Evolutionary conservation across 2,888 invertebrate genomes (phyloP).

Genomic region (Macaria liturata): DNA sequence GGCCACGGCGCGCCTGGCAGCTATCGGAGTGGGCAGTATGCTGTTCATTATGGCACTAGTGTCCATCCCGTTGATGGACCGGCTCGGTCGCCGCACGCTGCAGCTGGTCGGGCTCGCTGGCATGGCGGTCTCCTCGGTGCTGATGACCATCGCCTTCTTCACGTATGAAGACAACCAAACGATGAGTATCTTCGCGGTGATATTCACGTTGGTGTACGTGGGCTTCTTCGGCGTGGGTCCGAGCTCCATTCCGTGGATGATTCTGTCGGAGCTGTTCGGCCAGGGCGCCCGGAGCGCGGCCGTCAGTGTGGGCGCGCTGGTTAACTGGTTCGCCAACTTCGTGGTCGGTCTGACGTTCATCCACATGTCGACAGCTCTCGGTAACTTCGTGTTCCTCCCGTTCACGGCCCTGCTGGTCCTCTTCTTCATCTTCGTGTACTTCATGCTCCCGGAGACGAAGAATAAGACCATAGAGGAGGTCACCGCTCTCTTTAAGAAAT

Average conservation of each 20-base stretch:
- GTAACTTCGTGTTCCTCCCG: constrained; percentile 73
- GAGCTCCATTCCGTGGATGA: constrained; percentile 82
- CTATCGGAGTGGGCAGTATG: constrained; percentile 88
- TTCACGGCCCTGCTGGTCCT: constrained; percentile 70
- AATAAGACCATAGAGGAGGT: constrained; percentile 79
- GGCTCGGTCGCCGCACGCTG: constrained; percentile 86
- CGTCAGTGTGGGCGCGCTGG: constrained; percentile 75
- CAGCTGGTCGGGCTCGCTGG: constrained; percentile 88
- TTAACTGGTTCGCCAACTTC: constrained; percentile 81
- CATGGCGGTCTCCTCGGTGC: constrained; percentile 88
- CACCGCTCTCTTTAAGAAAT: constrained; percentile 75
- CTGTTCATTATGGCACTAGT: constrained; percentile 90
- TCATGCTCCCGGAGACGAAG: constrained; percentile 78
- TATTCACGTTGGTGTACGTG: constrained; percentile 77
- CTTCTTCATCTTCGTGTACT: constrained; percentile 74
- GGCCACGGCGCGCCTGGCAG: constrained; percentile 85
- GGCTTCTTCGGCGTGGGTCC: constrained; percentile 79
- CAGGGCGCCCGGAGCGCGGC: constrained; percentile 77
- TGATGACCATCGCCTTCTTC: constrained; percentile 84
- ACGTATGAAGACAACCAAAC: constrained; percentile 66
- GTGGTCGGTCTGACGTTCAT: constrained; percentile 76
- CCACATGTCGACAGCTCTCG: constrained; percentile 61
- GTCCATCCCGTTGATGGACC: constrained; percentile 89
- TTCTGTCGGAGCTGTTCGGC: constrained; percentile 76
- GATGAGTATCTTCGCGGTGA: constrained; percentile 76